phyloP scores from a whole-genome alignment of 2,888 invertebrate species.

The Drosophila kanekoi region DNA sequence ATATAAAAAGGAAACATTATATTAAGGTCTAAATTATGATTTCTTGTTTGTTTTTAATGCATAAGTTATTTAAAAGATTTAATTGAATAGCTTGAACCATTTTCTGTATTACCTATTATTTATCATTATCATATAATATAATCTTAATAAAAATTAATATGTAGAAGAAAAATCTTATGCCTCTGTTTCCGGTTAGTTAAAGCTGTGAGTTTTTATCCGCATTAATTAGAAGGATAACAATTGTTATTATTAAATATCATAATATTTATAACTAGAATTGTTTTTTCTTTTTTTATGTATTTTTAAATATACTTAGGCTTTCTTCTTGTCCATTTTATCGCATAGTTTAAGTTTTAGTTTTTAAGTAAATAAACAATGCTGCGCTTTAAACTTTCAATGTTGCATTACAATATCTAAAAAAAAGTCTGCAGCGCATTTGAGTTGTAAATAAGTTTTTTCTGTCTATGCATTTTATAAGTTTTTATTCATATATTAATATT shows the following conservation, averaged over 20 bases:
- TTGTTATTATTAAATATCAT: conserved; percentile 58
- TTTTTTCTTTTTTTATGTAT: conserved; percentile 13
- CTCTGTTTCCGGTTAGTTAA: conserved; percentile 81
- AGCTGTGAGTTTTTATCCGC: conserved; percentile 84
- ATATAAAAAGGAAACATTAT: conserved; percentile 79
- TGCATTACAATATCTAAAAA: conserved; percentile 72
- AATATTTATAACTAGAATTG: conserved; percentile 16
- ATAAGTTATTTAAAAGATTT: conserved; percentile 68
- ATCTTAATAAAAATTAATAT: conserved; percentile 78
- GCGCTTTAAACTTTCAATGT: conserved; percentile 42
- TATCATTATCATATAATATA: conserved; percentile 66
- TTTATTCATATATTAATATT: conserved; percentile 15
- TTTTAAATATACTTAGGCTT: conserved; percentile 63
- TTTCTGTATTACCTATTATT: conserved; percentile 70
- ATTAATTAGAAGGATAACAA: conserved; percentile 80
- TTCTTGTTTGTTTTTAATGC: conserved; percentile 62
- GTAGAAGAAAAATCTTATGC: conserved; percentile 82
- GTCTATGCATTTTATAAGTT: conserved; percentile 12
- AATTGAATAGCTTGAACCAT: conserved; percentile 80
- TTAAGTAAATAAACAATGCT: conserved; percentile 56
- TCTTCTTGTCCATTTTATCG: conserved; percentile 30
- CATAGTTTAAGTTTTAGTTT: conserved; percentile 42
- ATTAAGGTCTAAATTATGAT: conserved; percentile 77
- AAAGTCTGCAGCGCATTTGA: conserved; percentile 64
- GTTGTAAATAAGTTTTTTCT: conserved; percentile 72